Evolutionary conservation across 2,113 vertebrate species (phyloP).

Genomic region (Dipodomys spectabilis): DNA sequence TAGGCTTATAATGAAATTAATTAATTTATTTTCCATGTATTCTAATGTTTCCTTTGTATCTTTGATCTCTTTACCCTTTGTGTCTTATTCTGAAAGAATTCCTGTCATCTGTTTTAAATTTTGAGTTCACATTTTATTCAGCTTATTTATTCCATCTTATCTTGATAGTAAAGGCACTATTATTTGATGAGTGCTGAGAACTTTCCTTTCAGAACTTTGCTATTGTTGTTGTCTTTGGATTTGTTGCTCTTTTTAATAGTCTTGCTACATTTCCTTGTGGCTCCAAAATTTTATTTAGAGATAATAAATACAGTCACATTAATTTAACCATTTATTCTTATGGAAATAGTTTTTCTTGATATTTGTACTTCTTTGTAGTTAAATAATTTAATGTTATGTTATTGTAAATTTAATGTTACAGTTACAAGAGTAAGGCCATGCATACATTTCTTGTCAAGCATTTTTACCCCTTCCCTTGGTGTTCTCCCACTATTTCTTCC

Average conservation of each 20-base stretch:
- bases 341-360: conserved; percentile 4
- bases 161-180: background rate
- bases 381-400: too few relatives aligned
- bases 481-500: too few relatives aligned
- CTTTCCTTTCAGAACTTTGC: background rate
- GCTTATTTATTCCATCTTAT: background rate
- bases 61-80: background rate
- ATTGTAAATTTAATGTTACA: too few relatives aligned
- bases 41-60: background rate
- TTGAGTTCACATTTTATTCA: background rate
- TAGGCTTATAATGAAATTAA: background rate
- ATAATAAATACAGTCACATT: background rate
- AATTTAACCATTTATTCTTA: background rate
- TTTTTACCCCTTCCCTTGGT: too few relatives aligned
- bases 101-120: background rate
- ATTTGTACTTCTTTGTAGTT: background rate
- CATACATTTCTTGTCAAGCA: too few relatives aligned
- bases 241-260: background rate
- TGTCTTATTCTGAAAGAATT: background rate
- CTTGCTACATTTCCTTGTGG: background rate
- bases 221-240: background rate
- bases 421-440: too few relatives aligned
- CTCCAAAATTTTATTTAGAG: background rate
- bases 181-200: background rate
- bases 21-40: background rate